Conservation (phyloP, 1,140 invertebrate genomes). For the Papilio glaucus region DNA sequence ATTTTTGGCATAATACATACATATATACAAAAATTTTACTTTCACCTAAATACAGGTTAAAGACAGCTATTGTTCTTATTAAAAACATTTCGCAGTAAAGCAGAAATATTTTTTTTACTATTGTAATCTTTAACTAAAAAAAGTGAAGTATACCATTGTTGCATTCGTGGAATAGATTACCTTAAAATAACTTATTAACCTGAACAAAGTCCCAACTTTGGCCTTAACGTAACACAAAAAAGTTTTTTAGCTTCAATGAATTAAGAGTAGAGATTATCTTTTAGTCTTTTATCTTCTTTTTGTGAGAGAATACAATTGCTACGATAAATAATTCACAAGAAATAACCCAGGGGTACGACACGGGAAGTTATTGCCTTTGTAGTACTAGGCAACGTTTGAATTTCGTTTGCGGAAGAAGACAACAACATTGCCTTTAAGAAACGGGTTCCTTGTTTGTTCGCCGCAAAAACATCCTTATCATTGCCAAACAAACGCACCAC, state of each 20-base stretch:
- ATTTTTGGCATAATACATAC: no score
- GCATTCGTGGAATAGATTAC: neutral
- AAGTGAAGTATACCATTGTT: neutral
- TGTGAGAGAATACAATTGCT: neutral
- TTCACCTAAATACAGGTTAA: no score
- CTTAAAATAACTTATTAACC: neutral
- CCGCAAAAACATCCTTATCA: slow-evolving; percentile 57
- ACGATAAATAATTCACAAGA: neutral
- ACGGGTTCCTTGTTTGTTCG: slow-evolving; percentile 54
- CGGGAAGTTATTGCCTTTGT: slow-evolving; percentile 7
- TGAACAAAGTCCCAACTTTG: neutral
- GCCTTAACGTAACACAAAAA: neutral
- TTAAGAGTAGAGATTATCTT: neutral
- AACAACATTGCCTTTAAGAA: slow-evolving; percentile 41
- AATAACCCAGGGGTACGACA: slow-evolving; percentile 4
- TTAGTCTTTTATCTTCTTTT: neutral
- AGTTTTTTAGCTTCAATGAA: neutral
- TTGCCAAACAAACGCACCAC: slow-evolving; percentile 45
- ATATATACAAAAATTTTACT: no score
- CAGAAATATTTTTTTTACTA: neutral
- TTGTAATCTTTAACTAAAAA: neutral
- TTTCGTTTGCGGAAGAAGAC: slow-evolving; percentile 52
- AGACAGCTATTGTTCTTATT: neutral
- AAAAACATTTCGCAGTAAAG: neutral
- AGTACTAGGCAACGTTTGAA: neutral